Base-by-base conservation (phyloP, 2,888 invertebrate genomes). In the Cerastoderma edule region DNA sequence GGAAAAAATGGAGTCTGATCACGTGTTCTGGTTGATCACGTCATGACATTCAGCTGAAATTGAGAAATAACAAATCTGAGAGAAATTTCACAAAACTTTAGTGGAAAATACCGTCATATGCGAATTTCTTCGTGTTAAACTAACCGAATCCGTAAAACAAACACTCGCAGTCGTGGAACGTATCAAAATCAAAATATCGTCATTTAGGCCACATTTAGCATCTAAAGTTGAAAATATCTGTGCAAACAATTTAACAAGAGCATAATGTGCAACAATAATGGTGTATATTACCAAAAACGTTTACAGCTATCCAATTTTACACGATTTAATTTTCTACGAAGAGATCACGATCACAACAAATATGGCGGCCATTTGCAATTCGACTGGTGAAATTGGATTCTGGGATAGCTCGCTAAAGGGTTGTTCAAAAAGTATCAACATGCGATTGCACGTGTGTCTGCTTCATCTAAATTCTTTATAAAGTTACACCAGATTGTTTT, bases 1-100 rank as follows among this genome's bases (percentile, higher is more conserved):
- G 69, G 80, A 78, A 83, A n/a, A 85, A 85, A 86, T 88, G 85
- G 82, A 85, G 82, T 73, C 83, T 70, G 83, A 87, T 87, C 87
- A 88, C 86, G 88, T 86, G 87, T 65, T 71, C 75, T 60, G 30
- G 27, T 48, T 75, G 75, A 70, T 75, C 75, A 75, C 75, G 75
- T 75, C 75, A 75, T 75, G 16, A 39, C 50, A 44, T 39, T n/a
- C n/a, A n/a, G n/a, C n/a, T n/a, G n/a, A n/a, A n/a, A n/a, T n/a
- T n/a, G n/a, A n/a, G n/a, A n/a, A n/a, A n/a, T n/a, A n/a, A n/a
- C n/a, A n/a, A n/a, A n/a, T n/a, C n/a, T n/a, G n/a, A n/a, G n/a
- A n/a, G n/a, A n/a, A n/a, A n/a, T n/a, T n/a, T n/a, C n/a, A n/a
- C n/a, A n/a, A n/a, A n/a, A n/a, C n/a, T n/a, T n/a, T n/a, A n/a